Conservation (phyloP, 2,113 vertebrate species). For the Grammomys surdaster region DNA sequence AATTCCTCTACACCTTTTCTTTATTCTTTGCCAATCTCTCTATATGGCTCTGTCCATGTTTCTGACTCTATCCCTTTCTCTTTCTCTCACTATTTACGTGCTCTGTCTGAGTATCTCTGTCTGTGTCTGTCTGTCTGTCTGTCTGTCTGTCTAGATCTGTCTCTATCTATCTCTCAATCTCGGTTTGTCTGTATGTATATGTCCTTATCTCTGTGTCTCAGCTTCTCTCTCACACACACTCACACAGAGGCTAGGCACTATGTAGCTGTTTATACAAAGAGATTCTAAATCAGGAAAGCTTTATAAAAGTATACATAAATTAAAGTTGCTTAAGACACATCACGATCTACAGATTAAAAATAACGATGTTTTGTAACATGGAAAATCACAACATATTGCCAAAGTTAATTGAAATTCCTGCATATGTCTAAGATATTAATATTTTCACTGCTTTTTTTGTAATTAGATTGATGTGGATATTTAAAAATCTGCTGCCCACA, state of each 20-base stretch:
- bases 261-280: slow-evolving; percentile 37
- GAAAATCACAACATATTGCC: slow-evolving; percentile 76
- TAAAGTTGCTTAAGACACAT: slow-evolving; percentile 60
- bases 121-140: not conserved
- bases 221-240: not conserved
- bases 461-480: slow-evolving; percentile 79
- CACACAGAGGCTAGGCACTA: not conserved
- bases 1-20: not conserved
- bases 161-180: not conserved
- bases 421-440: slow-evolving; percentile 76
- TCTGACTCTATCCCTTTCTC: too few species aligned
- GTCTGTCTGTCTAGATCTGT: too few species aligned
- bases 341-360: slow-evolving; percentile 68
- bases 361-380: slow-evolving; percentile 76
- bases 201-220: not conserved
- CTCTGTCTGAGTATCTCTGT: not conserved
- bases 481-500: slow-evolving; percentile 79
- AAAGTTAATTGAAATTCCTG: slow-evolving; percentile 72
- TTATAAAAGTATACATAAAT: slow-evolving; percentile 47
- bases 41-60: not conserved
- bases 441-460: slow-evolving; percentile 77
- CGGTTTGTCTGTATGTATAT: too few species aligned
- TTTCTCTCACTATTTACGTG: too few species aligned
- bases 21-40: not conserved
- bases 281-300: slow-evolving; percentile 50